These are phyloP conservation scores for Dinocampus coccinellae DNA, from an alignment of 2,888 invertebrate genomes.

Conservation along the genomic window DNA sequence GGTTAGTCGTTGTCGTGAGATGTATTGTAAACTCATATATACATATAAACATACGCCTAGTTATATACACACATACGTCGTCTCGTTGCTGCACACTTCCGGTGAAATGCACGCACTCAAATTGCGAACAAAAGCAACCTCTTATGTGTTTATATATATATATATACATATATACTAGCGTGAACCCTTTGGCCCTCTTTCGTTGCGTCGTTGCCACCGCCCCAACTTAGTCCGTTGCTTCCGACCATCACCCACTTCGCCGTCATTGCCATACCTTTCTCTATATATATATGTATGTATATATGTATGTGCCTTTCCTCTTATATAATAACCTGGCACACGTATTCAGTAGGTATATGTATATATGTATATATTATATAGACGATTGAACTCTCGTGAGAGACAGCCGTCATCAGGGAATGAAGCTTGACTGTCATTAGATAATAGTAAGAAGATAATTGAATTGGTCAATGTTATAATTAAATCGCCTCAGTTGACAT, in stretches of 20 bases:
- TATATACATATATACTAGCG: no score
- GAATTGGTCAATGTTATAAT: slow-evolving; percentile 15
- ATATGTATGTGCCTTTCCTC: background rate
- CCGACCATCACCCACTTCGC: slow-evolving; percentile 25
- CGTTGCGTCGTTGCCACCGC: slow-evolving; percentile 26
- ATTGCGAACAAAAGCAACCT: slow-evolving; percentile 40
- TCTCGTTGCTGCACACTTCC: slow-evolving; percentile 27
- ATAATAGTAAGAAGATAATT: slow-evolving; percentile 21
- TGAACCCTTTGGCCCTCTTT: slow-evolving; percentile 34
- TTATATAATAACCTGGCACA: slow-evolving; percentile 1
- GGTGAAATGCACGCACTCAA: slow-evolving; percentile 35
- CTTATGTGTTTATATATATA: background rate
- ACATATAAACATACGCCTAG: slow-evolving; percentile 21
- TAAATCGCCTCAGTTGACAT: slow-evolving; percentile 1
- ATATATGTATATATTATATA: background rate
- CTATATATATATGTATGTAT: background rate
- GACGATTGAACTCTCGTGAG: background rate
- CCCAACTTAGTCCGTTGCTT: slow-evolving; percentile 21
- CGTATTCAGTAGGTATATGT: background rate
- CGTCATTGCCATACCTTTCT: slow-evolving; percentile 2
- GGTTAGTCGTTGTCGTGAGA: slow-evolving; percentile 15
- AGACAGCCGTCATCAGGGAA: slow-evolving; percentile 18
- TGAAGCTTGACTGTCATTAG: slow-evolving; percentile 8
- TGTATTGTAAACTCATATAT: slow-evolving; percentile 14
- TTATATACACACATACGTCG: slow-evolving; percentile 25